Percentiles rank a stretch among this genome's conserved stretches.
Evolutionary conservation across 2,113 vertebrate genomes (phyloP).

Genomic region (Entomyzon cyanotis): DNA sequence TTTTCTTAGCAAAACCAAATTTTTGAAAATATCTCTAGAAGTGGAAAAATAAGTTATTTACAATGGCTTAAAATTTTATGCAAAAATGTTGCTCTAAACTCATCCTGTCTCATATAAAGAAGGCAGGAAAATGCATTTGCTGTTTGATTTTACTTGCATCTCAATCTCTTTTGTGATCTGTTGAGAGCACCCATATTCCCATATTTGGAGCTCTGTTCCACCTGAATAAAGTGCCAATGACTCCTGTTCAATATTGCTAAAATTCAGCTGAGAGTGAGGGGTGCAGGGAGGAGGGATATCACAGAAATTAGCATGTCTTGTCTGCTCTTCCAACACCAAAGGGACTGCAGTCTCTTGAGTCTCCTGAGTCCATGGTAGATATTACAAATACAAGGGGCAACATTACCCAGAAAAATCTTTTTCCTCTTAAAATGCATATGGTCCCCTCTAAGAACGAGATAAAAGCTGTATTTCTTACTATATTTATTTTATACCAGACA

Average conservation of each 20-base stretch:
- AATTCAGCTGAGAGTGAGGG: neutral
- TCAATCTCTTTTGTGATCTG: neutral
- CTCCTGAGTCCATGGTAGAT: neutral
- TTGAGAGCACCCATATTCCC: neutral
- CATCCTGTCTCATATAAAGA: neutral
- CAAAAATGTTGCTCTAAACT: neutral
- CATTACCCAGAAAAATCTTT: neutral
- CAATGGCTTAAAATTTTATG: neutral
- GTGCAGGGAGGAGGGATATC: neutral
- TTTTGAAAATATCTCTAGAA: slow-evolving; percentile 8
- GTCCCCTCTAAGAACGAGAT: neutral
- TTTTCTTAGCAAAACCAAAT: neutral
- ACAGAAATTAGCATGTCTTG: neutral
- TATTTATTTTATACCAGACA: neutral
- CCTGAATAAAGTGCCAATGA: neutral
- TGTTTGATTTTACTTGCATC: neutral
- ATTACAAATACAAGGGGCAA: neutral
- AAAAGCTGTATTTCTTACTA: neutral
- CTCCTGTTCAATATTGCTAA: neutral
- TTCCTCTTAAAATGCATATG: neutral
- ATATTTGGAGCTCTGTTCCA: neutral
- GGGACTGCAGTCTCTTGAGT: neutral
- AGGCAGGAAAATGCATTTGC: neutral
- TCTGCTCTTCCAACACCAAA: neutral
- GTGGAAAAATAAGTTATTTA: slow-evolving; percentile 12